Evolutionary conservation across 2,888 invertebrate species (phyloP).

Genomic region (Caenorhabditis imperialis): DNA sequence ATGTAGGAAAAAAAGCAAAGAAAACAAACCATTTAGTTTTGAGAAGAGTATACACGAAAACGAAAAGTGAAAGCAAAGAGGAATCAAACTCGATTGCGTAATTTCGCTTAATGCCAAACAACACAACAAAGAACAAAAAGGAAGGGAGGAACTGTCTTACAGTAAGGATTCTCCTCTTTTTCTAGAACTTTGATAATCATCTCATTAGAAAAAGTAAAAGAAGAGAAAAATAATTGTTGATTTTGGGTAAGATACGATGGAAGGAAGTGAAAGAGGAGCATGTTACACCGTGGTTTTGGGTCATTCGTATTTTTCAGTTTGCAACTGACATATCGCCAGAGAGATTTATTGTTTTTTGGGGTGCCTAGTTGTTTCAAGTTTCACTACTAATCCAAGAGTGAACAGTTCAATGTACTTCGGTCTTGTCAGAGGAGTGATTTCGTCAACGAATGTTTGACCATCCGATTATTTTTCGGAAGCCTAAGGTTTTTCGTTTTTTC

Average conservation of each 20-base stretch:
- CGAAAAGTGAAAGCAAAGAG: slow-evolving; percentile 37
- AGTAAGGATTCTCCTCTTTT: not conserved
- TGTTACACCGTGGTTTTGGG: slow-evolving; percentile 47
- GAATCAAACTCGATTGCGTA: slow-evolving; percentile 49
- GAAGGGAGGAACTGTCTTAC: not conserved
- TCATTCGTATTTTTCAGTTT: slow-evolving; percentile 37
- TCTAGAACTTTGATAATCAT: too few species aligned
- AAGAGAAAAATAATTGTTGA: too few species aligned
- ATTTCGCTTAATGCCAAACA: slow-evolving; percentile 40
- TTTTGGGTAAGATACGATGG: too few species aligned
- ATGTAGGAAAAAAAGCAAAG: slow-evolving; percentile 27
- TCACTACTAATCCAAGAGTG: too few species aligned
- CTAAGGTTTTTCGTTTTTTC: too few species aligned
- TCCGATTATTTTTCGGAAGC: slow-evolving; percentile 12
- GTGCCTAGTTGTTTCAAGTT: too few species aligned
- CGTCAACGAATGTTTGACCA: slow-evolving; percentile 23
- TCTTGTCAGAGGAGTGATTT: not conserved
- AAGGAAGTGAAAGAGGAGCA: slow-evolving; percentile 2
- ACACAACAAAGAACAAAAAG: slow-evolving; percentile 25
- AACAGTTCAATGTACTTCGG: not conserved
- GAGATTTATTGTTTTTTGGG: slow-evolving; percentile 20
- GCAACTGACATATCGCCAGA: not conserved
- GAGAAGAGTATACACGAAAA: slow-evolving; percentile 32
- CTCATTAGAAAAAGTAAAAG: too few species aligned
- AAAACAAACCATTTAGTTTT: slow-evolving; percentile 50